Percentiles rank a stretch among this genome's conserved stretches.
These are phyloP conservation scores for Pedionomus torquatus DNA, from an alignment of 2,113 vertebrate species.

Conservation along the genomic window DNA sequence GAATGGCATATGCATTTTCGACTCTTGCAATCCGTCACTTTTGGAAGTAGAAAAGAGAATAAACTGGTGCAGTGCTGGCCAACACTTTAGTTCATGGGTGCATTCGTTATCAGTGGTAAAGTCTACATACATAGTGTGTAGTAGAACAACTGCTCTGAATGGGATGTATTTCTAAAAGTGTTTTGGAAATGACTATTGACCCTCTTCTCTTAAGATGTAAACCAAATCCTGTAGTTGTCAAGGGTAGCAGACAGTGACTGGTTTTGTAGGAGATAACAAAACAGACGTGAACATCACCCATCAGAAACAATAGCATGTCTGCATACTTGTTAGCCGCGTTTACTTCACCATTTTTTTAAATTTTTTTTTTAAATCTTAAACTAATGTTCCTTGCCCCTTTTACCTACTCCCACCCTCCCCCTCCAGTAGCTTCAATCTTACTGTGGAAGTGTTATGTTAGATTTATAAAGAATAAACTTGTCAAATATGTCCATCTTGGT, in stretches of 20 bases:
- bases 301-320: background rate
- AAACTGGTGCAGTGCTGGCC: background rate
- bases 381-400: background rate
- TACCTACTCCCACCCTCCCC: background rate
- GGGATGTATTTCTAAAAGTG: background rate
- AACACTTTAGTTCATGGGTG: background rate
- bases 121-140: background rate
- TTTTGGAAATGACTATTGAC: background rate
- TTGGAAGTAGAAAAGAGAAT: background rate
- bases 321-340: background rate
- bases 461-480: background rate
- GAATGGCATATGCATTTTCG: background rate
- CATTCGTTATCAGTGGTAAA: background rate
- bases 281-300: background rate
- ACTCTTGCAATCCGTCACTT: background rate
- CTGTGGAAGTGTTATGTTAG: background rate
- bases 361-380: too few species aligned
- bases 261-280: background rate
- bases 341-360: background rate
- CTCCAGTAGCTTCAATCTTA: rapidly evolving
- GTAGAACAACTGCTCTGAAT: background rate
- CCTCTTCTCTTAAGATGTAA: background rate
- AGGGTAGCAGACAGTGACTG: background rate
- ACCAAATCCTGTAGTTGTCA: background rate
- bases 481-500: background rate